phyloP scores from a whole-genome alignment of 2,797 vertebrate species.

The Diceros bicornis region DNA sequence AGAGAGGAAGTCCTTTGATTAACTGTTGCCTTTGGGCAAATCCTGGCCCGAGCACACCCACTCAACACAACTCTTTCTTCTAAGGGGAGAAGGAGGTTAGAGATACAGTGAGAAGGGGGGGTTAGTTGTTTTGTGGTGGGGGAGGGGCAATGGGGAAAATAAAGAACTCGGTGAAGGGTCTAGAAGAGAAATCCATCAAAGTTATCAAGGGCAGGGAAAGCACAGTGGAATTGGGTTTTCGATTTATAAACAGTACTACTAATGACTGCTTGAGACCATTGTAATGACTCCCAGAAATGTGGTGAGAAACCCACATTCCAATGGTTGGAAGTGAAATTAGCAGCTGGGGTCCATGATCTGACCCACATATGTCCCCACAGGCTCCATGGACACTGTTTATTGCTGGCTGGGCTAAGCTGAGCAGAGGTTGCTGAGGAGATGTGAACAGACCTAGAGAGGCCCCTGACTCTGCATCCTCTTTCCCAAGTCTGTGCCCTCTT shows the following conservation, averaged over 20 bases:
- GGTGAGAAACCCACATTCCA: neutral
- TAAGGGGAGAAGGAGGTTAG: neutral
- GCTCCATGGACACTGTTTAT: neutral
- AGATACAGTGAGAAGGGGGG: neutral
- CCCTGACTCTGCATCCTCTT: too few relatives aligned
- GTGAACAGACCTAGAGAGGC: neutral
- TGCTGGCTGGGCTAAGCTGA: neutral
- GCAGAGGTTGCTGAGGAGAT: neutral
- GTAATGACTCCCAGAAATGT: neutral
- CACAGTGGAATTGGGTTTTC: neutral
- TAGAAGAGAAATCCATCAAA: neutral
- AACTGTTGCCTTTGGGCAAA: neutral
- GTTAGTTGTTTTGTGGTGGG: neutral
- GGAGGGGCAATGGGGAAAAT: neutral
- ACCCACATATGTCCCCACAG: neutral
- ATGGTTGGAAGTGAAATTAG: neutral
- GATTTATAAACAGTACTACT: neutral
- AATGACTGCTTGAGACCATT: neutral
- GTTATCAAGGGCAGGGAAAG: neutral
- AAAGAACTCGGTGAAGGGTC: neutral
- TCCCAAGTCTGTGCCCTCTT: too few relatives aligned
- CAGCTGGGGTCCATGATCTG: neutral
- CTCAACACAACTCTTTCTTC: neutral
- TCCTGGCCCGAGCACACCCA: neutral
- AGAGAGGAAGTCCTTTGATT: neutral